phyloP scores from a whole-genome alignment of 2,888 invertebrate species.

The Aspidiotus rigidus region DNA sequence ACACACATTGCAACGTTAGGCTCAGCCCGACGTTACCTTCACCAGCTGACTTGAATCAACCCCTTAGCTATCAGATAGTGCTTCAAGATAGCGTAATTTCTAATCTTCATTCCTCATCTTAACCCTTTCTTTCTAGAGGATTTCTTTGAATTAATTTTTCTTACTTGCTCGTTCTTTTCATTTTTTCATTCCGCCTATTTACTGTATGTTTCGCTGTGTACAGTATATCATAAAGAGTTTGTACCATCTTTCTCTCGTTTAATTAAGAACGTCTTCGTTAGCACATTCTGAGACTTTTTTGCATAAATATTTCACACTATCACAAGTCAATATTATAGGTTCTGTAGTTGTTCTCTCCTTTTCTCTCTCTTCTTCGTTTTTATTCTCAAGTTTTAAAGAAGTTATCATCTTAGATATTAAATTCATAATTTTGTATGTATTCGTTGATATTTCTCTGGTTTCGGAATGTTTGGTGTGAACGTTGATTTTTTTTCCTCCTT shows the following conservation, averaged over 20 bases:
- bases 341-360: not conserved
- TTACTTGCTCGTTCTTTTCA: conserved; percentile 2
- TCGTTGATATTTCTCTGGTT: no score
- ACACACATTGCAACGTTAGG: not conserved
- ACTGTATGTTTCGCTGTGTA: conserved; percentile 10
- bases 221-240: not conserved
- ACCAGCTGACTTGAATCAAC: conserved; percentile 30
- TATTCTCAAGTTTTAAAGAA: not conserved
- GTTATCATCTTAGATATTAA: not conserved
- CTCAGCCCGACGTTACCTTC: conserved; percentile 13
- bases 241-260: not conserved
- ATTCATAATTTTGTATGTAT: no score
- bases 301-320: not conserved
- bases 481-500: no score
- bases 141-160: conserved; percentile 23
- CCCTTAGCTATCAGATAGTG: conserved; percentile 26
- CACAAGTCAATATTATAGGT: no score
- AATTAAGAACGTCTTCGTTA: conserved; percentile 28
- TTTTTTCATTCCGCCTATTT: conserved; percentile 7
- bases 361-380: not conserved
- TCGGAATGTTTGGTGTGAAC: no score
- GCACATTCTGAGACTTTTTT: not conserved
- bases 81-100: conserved; percentile 20
- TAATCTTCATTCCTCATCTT: conserved; percentile 28
- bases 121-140: conserved; percentile 23